Base-by-base conservation (phyloP, 1,140 invertebrate genomes). In the Tetragonula clypearis region DNA sequence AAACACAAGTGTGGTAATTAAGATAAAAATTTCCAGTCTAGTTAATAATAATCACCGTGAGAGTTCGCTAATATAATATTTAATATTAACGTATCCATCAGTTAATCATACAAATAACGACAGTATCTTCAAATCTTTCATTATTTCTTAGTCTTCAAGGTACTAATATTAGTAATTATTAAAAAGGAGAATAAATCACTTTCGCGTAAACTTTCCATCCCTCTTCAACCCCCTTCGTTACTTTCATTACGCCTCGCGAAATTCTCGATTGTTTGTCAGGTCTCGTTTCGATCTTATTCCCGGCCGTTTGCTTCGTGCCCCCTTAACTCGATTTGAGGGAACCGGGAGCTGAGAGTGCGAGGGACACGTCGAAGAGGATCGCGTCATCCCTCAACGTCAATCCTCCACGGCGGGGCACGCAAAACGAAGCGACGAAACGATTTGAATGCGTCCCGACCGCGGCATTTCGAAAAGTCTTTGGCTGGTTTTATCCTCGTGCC, bases 311-410 rank as follows among this genome's bases (percentile, higher is more conserved):
- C 58, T 17, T 56, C 56, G 60, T 72, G 41, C 15, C 74, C 3
- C 65, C 56, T 58, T 35, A 6, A 62, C 81, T 26, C 41, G 75
- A 62, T 77, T 87, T 85, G 88, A 90, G 92, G 58, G 75, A 55
- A 83, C 72, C 35, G 84, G 41, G 66, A 83, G 75, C 60, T 83
- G 87, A 76, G 86, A 90, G 75, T 80, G 80, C 62, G 74, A 72
- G 62, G 62, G 53, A 30, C 82, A 69, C 58, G 81, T 73, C 56
- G 53, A 21, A 62, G 71, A 84, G 79, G 87, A 89, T 68, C 88
- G 88, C 81, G 88, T 90, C 88, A 90, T 90, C 85, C 88, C 82
- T 90, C 88, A 90, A 90, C 69, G 88, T 90, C 88, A 90, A 90
- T 89, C 88, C 78, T 30, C 35, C 65, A 73, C 78, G 87, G 66